Base-by-base conservation (phyloP, 2,888 invertebrate genomes). In the Nomada fucata region DNA sequence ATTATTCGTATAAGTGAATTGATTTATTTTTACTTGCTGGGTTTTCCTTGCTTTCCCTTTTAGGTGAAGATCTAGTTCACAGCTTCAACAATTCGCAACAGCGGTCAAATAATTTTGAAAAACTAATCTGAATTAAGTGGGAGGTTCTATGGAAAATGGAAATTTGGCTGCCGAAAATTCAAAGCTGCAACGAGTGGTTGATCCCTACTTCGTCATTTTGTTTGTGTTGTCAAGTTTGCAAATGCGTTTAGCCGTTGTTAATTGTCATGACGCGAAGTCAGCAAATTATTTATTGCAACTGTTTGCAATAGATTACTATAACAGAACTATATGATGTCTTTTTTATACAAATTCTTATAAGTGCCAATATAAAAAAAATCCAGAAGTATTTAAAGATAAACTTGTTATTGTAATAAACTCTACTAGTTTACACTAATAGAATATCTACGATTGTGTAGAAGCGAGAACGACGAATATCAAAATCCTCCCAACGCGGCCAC, bases 201-300 rank as follows among this genome's bases (percentile, higher is more conserved):
- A 42, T 29, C 7, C 20, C 71, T n/a, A 67, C 2, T n/a, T 20
- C 65, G 29, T n/a, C 50, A 60, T 69, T 23, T 80, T n/a, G 47
- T 55, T 60, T 60, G 7, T 4, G 23, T 57, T 44, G 61, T 68
- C 20, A 23, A 10, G 65, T 67, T 50, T 74, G 26, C 36, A 20
- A 68, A 80, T 81, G 47, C 61, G 68, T 36, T 72, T 10, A 15
- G 70, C 44, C 68, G 76, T 80, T 75, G 67, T 80, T 63, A 3
- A 53, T 63, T 3, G 9, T 7, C 0, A 0, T n/a, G 23, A 26
- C 13, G 0, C 52, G 7, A 44, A 61, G 65, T 13, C n/a, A 2
- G n/a, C 0, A 64, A 20, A 44, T 53, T 13, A 47, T 2, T 29
- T 23, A 5, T 10, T 1, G 15, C 18, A 23, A 4, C n/a, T 10